A percentile compares a stretch with the other conserved stretches of the same genome.
Conservation (phyloP, 2,113 vertebrate genomes). For the Struthidea cinerea region DNA sequence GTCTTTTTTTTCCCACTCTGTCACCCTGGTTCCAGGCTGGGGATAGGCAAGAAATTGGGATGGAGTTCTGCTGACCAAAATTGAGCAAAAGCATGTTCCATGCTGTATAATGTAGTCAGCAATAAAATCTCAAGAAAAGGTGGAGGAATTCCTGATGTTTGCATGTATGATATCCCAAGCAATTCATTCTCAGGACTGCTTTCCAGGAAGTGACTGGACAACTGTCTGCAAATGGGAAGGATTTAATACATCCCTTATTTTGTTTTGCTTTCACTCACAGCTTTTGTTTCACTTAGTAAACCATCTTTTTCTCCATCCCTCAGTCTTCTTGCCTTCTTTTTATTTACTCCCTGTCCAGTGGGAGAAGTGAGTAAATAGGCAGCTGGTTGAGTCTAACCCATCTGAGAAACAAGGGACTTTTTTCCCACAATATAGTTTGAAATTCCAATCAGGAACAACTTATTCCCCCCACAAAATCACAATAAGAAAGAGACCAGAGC, state of each 20-base stretch:
- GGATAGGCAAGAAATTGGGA: background rate
- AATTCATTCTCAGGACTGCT: background rate
- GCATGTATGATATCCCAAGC: background rate
- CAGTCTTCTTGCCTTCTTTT: background rate
- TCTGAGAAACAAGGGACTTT: background rate
- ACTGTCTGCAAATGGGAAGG: background rate
- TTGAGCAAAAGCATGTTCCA: background rate
- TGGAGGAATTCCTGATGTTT: background rate
- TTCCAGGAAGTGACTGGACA: background rate
- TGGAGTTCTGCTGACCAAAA: background rate
- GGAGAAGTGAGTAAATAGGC: background rate
- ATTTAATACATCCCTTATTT: background rate
- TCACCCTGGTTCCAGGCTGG: background rate
- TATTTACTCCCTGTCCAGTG: background rate
- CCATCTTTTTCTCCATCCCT: background rate
- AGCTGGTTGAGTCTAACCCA: background rate
- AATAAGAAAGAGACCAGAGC: background rate
- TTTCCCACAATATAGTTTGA: background rate
- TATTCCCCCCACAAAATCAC: background rate
- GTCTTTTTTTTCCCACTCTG: background rate
- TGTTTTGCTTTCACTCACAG: background rate
- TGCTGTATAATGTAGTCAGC: background rate
- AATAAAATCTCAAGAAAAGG: background rate
- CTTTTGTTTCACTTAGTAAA: background rate
- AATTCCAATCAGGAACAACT: background rate